Evolutionary conservation across 1,140 invertebrate species (phyloP), one percentile per base, ranked within the genome.

Genomic region (Halictus rubicundus): DNA sequence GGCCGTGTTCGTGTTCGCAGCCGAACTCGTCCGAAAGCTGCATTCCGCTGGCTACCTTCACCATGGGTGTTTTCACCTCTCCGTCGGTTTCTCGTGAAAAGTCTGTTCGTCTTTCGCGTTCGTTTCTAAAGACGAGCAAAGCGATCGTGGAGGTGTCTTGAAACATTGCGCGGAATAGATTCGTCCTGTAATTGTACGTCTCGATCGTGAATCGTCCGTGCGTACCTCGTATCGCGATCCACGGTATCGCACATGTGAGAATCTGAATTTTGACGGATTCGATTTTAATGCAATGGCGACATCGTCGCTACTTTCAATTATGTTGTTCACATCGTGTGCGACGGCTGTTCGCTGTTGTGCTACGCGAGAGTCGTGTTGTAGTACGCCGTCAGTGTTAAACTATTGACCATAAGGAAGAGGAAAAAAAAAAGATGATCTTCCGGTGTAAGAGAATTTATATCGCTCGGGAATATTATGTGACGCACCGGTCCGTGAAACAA

Each of bases 51-150:
- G 64, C 64, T 78, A 84, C 86, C 83, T 84, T 85, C 85, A 87
- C 81, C 78, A 81, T 83, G 83, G 83, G 78, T 88, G 85, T 87
- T 88, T 88, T 88, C 87, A 85, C 87, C 70, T 85, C 66, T 79
- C 64, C 42, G 69, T 77, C 68, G 65, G 64, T 79, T 79, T 79
- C 68, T 82, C 69, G 59, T 68, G 69, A 81, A 72, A 79, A 73
- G 54, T 64, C 71, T 79, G 54, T 60, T 69, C 65, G 59, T 23
- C 32, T 70, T 46, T 63, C 52, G 57, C 25, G 16, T 71, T 63
- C 27, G 12, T 65, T 60, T n/a, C 32, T 25, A 6, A 63, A 66
- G 12, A 74, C 57, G 52, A 68, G 63, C 63, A 54, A 54, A 69
- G 23, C 57, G 21, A 52, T 64, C n/a, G 27, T 59, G 27, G 12